These are phyloP conservation scores for Acrossocheilus wenchowensis DNA, from an alignment of 2,797 vertebrate species.

Conservation along the genomic window DNA sequence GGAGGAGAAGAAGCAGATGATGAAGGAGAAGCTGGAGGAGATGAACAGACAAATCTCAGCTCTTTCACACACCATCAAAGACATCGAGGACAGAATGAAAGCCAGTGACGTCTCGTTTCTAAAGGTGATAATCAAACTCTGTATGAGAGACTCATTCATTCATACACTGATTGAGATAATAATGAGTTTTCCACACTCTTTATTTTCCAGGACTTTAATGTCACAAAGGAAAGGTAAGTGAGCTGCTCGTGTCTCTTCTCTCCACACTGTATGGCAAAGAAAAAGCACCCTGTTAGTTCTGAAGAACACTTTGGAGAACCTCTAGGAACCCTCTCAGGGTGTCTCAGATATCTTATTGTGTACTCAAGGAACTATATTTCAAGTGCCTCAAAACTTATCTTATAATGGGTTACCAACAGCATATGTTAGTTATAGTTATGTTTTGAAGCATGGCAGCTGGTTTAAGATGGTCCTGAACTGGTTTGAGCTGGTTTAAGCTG, in stretches of 20 bases:
- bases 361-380: background rate
- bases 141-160: background rate
- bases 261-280: background rate
- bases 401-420: background rate
- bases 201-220: background rate
- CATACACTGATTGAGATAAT: background rate
- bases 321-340: background rate
- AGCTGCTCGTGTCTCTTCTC: background rate
- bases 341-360: background rate
- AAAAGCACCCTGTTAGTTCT: background rate
- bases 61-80: background rate
- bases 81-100: background rate
- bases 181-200: background rate
- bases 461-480: no score
- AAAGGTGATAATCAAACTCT: background rate
- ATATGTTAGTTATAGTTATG: no score
- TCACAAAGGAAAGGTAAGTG: background rate
- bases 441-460: no score
- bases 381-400: background rate
- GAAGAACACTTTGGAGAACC: background rate
- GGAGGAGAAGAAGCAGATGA: background rate
- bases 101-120: background rate
- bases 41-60: background rate
- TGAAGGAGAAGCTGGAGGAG: background rate
- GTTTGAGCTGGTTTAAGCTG: no score